Conservation (phyloP, 2,888 invertebrate species). For the Cremastobaeus sp. region DNA sequence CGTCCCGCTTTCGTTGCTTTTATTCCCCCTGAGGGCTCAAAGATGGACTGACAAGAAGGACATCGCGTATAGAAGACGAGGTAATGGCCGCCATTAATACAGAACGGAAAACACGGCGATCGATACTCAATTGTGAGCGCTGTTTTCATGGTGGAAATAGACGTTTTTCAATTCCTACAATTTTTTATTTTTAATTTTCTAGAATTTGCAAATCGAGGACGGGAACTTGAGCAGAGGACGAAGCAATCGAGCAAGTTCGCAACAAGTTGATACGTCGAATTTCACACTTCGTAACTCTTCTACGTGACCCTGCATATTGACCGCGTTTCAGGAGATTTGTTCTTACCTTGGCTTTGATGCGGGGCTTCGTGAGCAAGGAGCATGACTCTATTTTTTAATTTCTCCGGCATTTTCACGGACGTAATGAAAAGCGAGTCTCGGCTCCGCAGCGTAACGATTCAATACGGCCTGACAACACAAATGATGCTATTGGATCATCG, state of each 20-base stretch:
- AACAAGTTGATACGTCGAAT: neutral
- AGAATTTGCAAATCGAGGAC: neutral
- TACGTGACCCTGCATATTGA: constrained; percentile 58
- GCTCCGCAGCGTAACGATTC: constrained; percentile 6
- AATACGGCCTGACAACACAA: constrained; percentile 1
- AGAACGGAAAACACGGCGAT: no score
- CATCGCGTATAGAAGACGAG: no score
- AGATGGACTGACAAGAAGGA: no score
- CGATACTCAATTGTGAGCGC: no score
- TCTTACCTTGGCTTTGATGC: constrained; percentile 60
- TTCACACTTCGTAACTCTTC: constrained; percentile 33
- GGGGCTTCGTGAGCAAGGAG: constrained; percentile 58
- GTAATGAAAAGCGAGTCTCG: constrained; percentile 44
- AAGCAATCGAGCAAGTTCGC: neutral
- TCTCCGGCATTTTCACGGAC: constrained; percentile 51
- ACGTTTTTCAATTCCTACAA: no score
- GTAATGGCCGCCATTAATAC: no score
- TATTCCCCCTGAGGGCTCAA: no score
- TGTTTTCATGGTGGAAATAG: no score
- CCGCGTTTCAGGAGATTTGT: constrained; percentile 51
- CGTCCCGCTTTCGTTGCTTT: no score
- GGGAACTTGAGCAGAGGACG: neutral
- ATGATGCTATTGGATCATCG: constrained; percentile 5
- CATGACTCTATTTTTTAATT: constrained; percentile 59
- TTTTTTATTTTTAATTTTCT: no score